These are phyloP conservation scores for Atta texana DNA, from an alignment of 1,140 invertebrate genomes.

Conservation along the genomic window DNA sequence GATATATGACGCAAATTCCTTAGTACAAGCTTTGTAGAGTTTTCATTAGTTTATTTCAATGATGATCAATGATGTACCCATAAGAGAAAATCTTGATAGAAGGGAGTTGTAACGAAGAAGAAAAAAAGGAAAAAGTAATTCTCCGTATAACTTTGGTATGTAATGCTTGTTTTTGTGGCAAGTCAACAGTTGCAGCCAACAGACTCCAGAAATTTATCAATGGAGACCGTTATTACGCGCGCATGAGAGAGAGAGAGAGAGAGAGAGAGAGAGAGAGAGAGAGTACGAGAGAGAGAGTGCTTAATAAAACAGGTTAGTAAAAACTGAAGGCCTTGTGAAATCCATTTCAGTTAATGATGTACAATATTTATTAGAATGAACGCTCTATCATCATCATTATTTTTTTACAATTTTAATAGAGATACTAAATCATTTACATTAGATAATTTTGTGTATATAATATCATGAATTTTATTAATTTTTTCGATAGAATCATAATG, in stretches of 20 bases:
- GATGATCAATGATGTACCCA: not conserved
- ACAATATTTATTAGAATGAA: slow-evolving; percentile 25
- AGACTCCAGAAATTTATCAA: slow-evolving; percentile 66
- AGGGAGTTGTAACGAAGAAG: slow-evolving; percentile 21
- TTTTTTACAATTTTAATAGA: slow-evolving; percentile 4
- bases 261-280: not conserved
- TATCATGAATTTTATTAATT: not conserved
- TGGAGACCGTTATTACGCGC: slow-evolving; percentile 60
- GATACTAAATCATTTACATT: not conserved
- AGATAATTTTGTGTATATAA: not conserved
- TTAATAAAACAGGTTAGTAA: not conserved
- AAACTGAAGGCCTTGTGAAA: slow-evolving; percentile 46
- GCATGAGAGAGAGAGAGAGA: not conserved
- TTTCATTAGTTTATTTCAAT: slow-evolving; percentile 3
- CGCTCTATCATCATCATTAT: not conserved
- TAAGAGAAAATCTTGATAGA: slow-evolving; percentile 15
- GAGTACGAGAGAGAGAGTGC: not conserved
- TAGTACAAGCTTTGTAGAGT: not conserved
- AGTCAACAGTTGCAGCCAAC: not conserved
- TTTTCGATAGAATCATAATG: not conserved
- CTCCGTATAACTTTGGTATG: not conserved
- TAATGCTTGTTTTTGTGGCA: slow-evolving; percentile 37
- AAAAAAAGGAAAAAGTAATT: not conserved
- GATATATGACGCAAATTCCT: not conserved
- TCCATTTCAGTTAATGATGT: slow-evolving; percentile 10